Base-by-base conservation (phyloP, 2,888 invertebrate species). In the Chorisops tibialis region DNA sequence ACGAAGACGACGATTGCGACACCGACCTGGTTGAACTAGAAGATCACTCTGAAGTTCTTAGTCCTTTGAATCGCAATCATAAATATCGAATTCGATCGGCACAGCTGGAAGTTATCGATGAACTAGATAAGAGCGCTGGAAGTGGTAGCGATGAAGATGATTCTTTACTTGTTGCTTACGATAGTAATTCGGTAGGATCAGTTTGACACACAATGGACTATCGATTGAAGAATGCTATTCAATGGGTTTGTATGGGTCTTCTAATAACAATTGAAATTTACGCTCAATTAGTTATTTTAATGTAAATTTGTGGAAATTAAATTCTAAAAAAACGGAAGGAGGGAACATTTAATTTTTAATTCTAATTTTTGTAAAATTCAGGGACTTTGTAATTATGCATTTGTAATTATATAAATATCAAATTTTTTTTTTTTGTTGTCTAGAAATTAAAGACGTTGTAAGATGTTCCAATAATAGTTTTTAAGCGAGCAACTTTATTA, bases 91-190 rank as follows among this genome's bases (percentile, higher is more conserved):
- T 51, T 18, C 51, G 43, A 51, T 45, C 51, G 5, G n/a, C n/a
- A n/a, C 73, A 72, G 35, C 70, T 77, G 61, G 77, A 77, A 65
- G 77, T 77, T 22, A 77, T 77, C 67, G 76, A 78, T 62, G 76
- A 77, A 63, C 70, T 73, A 38, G 77, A 77, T 59, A 73, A 75
- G 3, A 77, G 75, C 64, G 75, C 72, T 22, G 78, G 75, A 62
- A 77, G 78, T 64, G 78, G 78, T 61, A 78, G 78, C 63, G 78
- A 79, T 49, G 79, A 78, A 65, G 75, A 79, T 64, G 78, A 79
- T 63, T 78, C 78, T 1, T 68, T 79, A 65, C 66, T 79, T 64
- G 79, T 78, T 62, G 77, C 76, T 37, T 79, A 77, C 67, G 77
- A 79, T 63, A 77, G 75, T 68, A 73, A 74, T 68, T 74, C 76